A percentile compares a stretch with the other conserved stretches of the same genome.
Conservation (phyloP, 1,140 invertebrate species). For the Brachystomella parvula region DNA sequence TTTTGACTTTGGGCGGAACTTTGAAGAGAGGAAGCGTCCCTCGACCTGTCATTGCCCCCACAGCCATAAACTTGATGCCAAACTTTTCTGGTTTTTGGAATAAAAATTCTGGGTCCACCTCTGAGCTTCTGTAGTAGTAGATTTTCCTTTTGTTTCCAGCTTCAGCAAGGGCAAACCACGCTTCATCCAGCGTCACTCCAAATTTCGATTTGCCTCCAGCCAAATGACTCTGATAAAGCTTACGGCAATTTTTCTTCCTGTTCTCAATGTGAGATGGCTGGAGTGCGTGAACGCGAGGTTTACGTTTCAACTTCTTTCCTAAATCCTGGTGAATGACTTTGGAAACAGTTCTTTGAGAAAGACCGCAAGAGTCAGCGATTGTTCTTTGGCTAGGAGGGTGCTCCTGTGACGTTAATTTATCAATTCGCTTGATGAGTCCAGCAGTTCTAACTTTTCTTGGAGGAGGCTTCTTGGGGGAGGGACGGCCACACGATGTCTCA, state of each 20-base stretch:
- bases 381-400: neutral
- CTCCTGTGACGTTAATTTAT: neutral
- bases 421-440: neutral
- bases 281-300: neutral
- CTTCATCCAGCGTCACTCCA: conserved; percentile 7
- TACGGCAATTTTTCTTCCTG: neutral
- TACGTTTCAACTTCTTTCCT: neutral
- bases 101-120: neutral
- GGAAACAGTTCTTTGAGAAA: neutral
- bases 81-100: neutral
- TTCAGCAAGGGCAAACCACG: neutral
- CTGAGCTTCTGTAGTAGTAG: neutral
- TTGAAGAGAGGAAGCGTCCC: conserved; percentile 6
- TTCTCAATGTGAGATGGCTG: neutral
- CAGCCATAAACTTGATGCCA: conserved; percentile 5
- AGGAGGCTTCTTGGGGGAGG: neutral
- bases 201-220: conserved; percentile 6
- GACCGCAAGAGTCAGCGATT: neutral
- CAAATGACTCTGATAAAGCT: conserved; percentile 2
- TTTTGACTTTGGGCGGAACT: conserved; percentile 11
- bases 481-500: neutral
- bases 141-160: neutral
- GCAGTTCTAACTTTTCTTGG: neutral
- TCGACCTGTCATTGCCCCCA: conserved; percentile 11
- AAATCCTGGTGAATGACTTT: neutral